Conservation (phyloP, 2,888 invertebrate species). For the Iselma pallidipennis region DNA sequence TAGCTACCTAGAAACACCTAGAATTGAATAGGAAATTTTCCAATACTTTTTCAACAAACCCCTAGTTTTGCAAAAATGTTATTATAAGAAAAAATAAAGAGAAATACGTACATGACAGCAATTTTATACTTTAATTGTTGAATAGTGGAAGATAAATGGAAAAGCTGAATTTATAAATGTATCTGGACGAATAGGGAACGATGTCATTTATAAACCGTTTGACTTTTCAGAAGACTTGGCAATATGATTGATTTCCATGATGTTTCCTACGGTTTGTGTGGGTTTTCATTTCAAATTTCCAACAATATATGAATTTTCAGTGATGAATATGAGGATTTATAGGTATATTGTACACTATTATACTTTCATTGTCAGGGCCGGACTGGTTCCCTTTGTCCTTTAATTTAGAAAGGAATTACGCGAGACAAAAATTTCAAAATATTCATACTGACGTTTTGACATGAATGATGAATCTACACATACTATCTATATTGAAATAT, state of each 20-base stretch:
- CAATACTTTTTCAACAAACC: neutral
- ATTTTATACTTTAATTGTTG: too few species aligned
- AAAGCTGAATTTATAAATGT: neutral
- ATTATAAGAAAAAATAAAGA: too few species aligned
- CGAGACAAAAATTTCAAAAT: too few species aligned
- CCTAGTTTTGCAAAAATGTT: too few species aligned
- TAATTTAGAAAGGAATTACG: too few species aligned
- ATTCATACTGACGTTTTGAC: too few species aligned
- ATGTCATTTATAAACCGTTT: neutral
- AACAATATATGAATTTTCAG: neutral
- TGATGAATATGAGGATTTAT: neutral
- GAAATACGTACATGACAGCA: too few species aligned
- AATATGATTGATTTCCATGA: neutral
- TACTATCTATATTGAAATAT: too few species aligned
- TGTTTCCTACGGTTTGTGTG: neutral
- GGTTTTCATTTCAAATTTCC: neutral
- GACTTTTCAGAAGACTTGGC: neutral
- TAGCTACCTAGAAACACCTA: constrained; percentile 20
- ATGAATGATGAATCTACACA: too few species aligned
- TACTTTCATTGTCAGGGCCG: too few species aligned
- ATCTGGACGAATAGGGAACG: neutral
- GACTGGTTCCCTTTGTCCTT: too few species aligned
- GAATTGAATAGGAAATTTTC: constrained; percentile 24
- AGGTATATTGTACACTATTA: neutral
- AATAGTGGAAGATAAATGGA: neutral